Evolutionary conservation across 2,113 vertebrate genomes (phyloP).

Genomic region (Potamarius usumacintae): DNA sequence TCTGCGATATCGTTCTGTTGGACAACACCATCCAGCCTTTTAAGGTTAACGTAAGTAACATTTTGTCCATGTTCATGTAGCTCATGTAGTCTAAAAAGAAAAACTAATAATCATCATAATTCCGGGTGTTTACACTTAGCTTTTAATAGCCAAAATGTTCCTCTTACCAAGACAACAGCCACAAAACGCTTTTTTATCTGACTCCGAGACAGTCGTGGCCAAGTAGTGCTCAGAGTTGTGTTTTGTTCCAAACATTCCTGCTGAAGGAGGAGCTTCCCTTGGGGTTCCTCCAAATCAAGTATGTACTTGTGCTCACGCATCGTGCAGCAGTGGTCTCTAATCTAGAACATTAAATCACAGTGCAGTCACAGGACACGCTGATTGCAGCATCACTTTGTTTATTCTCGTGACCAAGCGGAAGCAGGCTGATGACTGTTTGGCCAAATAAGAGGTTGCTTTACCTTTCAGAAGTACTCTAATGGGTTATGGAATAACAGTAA

Average conservation of each 20-base stretch:
- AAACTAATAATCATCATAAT: neutral
- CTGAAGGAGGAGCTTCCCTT: constrained; percentile 38
- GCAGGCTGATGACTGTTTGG: neutral
- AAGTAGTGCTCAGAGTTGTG: constrained; percentile 11
- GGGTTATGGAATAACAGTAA: neutral
- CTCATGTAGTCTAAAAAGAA: too few species aligned
- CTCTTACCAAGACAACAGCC: neutral
- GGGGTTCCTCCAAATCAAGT: constrained; percentile 44
- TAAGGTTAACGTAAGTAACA: constrained; percentile 90
- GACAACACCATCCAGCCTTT: constrained; percentile 95
- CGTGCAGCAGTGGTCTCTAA: constrained; percentile 22
- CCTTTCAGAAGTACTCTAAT: neutral
- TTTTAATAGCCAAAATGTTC: neutral
- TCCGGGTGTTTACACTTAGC: neutral
- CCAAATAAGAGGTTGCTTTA: neutral
- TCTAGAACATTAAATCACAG: constrained; percentile 35
- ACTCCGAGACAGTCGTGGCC: neutral
- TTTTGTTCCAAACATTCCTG: constrained; percentile 58
- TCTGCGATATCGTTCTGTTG: constrained; percentile 95
- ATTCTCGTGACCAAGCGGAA: neutral
- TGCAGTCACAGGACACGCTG: neutral
- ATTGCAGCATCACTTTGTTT: constrained; percentile 34
- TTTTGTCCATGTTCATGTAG: too few species aligned
- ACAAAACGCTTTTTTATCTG: neutral
- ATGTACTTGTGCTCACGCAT: constrained; percentile 42